Conservation (phyloP, 1,140 invertebrate species). For the Meteorus sp. region DNA sequence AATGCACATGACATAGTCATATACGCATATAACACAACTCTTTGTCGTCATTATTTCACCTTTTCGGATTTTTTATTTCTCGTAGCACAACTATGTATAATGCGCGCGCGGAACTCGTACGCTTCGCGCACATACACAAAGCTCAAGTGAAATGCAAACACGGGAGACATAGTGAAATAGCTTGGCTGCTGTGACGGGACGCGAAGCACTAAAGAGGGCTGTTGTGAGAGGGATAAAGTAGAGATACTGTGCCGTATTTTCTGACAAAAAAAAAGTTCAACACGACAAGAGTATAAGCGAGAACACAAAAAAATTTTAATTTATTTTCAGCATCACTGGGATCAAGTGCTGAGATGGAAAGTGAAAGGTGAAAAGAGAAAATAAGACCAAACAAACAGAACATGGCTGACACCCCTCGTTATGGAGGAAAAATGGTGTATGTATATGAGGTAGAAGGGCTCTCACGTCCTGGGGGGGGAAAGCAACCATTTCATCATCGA, state of each 20-base stretch:
- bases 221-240: background rate
- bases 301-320: too few relatives aligned
- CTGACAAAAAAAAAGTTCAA: too few relatives aligned
- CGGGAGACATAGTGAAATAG: background rate
- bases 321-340: too few relatives aligned
- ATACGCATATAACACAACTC: background rate
- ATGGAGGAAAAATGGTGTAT: background rate
- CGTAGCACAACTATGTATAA: constrained; percentile 6
- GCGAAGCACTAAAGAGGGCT: constrained; percentile 8
- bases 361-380: too few relatives aligned
- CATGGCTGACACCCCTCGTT: too few relatives aligned
- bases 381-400: too few relatives aligned
- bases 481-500: background rate
- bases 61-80: constrained; percentile 19
- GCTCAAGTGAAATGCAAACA: constrained; percentile 22
- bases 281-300: too few relatives aligned
- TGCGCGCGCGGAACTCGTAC: background rate
- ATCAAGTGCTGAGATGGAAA: too few relatives aligned
- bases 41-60: constrained; percentile 19
- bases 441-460: background rate
- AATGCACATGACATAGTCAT: background rate
- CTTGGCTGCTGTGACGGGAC: background rate
- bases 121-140: constrained; percentile 1
- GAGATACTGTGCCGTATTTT: constrained; percentile 3
- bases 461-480: background rate